phyloP scores from a whole-genome alignment of 2,113 vertebrate genomes.

The Chaetodon trifascialis region DNA sequence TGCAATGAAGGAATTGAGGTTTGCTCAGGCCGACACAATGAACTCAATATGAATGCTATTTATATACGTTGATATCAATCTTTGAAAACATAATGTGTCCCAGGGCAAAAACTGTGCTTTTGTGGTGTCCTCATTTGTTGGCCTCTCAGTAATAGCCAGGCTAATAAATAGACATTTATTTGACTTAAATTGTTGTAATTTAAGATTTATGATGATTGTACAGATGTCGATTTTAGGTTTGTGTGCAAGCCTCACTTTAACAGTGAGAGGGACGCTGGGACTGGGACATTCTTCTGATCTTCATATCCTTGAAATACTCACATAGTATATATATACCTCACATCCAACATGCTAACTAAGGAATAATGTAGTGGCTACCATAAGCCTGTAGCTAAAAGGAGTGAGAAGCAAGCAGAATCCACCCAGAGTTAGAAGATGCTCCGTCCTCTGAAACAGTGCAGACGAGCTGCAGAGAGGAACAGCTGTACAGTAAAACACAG shows the following conservation, averaged over 20 bases:
- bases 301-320: neutral
- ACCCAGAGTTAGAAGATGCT: neutral
- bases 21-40: neutral
- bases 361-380: neutral
- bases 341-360: neutral
- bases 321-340: neutral
- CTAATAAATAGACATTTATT: neutral
- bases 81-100: too few species aligned
- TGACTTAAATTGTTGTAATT: neutral
- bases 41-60: neutral
- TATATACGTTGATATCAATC: neutral
- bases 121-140: neutral
- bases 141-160: neutral
- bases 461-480: constrained; percentile 16
- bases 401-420: neutral
- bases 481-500: constrained; percentile 44
- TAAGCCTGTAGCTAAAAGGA: neutral
- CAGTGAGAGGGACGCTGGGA: neutral
- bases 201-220: neutral
- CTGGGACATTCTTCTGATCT: neutral
- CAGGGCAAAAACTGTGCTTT: neutral
- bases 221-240: neutral
- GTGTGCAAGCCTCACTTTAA: neutral
- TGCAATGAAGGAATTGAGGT: neutral
- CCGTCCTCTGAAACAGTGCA: neutral